Percentiles rank a stretch among this genome's conserved stretches.
Conservation (phyloP, 2,888 invertebrate species). For the Drosophila affinis region DNA sequence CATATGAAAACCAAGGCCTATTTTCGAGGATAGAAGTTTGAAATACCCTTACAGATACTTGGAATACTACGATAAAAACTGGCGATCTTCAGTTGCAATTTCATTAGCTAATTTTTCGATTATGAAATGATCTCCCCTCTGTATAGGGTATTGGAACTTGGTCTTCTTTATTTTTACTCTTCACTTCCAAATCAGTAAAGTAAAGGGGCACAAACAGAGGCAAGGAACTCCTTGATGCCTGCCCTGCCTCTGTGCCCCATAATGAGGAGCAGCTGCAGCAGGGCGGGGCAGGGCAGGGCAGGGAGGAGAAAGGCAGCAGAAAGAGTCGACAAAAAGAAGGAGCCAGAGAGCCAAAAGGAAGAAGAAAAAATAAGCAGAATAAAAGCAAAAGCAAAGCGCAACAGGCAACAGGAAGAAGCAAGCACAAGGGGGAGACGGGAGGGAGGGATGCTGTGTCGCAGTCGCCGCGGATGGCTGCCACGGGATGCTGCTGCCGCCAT, state of each 20-base stretch:
- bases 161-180: conserved; percentile 7
- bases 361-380: not conserved
- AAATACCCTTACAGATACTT: not conserved
- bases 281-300: not conserved
- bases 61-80: not conserved
- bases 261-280: conserved; percentile 73
- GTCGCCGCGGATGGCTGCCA: conserved; percentile 25
- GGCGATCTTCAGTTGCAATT: too few relatives aligned
- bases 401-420: conserved; percentile 67
- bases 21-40: not conserved
- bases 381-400: conserved; percentile 15
- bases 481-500: conserved; percentile 51
- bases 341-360: conserved; percentile 5
- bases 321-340: conserved; percentile 15
- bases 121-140: not conserved
- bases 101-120: too few relatives aligned
- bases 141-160: not conserved
- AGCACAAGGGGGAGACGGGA: conserved; percentile 24
- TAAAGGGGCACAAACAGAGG: conserved; percentile 5
- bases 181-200: conserved; percentile 13
- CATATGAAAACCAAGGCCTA: not conserved
- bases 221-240: conserved; percentile 3
- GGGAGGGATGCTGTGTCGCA: conserved; percentile 20
- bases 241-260: conserved; percentile 49
- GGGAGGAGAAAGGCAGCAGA: not conserved